Conservation (phyloP, 2,797 vertebrate genomes). For the Avahi laniger region DNA sequence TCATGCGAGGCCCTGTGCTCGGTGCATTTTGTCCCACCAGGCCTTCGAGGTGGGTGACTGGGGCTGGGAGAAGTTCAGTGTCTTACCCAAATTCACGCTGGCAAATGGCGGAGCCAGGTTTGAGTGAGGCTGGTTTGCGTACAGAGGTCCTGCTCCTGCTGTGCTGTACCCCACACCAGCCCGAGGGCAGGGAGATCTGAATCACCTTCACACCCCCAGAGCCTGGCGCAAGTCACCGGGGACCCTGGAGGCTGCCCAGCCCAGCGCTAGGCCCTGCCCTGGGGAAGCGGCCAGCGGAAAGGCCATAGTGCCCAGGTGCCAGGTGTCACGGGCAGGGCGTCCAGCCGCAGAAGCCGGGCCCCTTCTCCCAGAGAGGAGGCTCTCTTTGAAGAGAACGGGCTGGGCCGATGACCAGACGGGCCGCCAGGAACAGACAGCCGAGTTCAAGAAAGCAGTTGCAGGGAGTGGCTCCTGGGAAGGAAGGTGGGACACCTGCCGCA, state of each 20-base stretch:
- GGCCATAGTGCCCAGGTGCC: slow-evolving; percentile 61
- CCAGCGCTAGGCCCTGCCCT: neutral
- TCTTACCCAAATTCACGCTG: neutral
- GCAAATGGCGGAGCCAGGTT: too few species aligned
- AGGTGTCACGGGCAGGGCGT: neutral
- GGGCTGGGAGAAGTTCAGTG: neutral
- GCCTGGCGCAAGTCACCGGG: neutral
- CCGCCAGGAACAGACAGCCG: neutral
- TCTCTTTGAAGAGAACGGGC: slow-evolving; percentile 41
- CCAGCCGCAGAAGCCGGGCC: neutral
- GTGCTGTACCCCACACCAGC: neutral
- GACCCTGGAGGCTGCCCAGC: neutral
- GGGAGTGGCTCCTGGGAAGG: neutral
- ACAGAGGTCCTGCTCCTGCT: neutral
- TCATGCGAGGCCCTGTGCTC: neutral
- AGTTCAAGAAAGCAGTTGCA: slow-evolving; percentile 27
- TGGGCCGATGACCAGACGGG: neutral
- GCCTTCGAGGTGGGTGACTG: neutral
- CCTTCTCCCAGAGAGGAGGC: neutral
- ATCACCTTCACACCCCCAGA: too few species aligned
- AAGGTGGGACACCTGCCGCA: neutral
- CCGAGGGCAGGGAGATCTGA: neutral
- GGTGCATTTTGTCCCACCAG: neutral
- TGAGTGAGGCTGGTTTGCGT: neutral
- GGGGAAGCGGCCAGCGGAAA: neutral